phyloP scores from a whole-genome alignment of 2,797 vertebrate genomes.

The Setipinna tenuifilis region DNA sequence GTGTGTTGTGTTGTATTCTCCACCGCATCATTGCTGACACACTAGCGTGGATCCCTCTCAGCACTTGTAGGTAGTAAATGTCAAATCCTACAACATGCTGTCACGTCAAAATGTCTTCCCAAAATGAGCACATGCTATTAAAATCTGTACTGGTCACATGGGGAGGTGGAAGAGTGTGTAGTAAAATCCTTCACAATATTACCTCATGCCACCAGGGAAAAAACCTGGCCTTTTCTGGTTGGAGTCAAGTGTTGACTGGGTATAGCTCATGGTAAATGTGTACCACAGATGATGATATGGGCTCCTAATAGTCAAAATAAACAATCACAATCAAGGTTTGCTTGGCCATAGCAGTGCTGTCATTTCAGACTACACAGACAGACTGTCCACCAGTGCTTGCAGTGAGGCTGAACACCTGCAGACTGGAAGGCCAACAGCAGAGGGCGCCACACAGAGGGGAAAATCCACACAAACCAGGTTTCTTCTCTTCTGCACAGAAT shows the following conservation, averaged over 20 bases:
- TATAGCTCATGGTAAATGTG: no score
- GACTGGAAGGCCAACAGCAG: background rate
- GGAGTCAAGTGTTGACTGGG: background rate
- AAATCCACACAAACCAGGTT: background rate
- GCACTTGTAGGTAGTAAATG: background rate
- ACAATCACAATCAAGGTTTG: no score
- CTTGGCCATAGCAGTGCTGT: background rate
- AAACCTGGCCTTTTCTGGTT: background rate
- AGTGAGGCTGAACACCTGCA: background rate
- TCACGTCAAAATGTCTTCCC: no score
- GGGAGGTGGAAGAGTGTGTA: no score
- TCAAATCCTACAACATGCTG: no score
- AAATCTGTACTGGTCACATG: background rate
- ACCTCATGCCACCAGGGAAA: background rate
- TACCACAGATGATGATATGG: no score
- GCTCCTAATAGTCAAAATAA: no score
- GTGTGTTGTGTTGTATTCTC: conserved; percentile 52
- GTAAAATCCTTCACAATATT: background rate
- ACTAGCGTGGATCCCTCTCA: conserved; percentile 1
- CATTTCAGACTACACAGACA: background rate
- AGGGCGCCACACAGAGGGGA: background rate
- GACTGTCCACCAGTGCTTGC: background rate
- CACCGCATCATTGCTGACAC: conserved; percentile 19
- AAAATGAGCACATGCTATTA: no score
- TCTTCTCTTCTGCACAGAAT: background rate